Conservation (phyloP, 2,888 invertebrate genomes). For the Falcaria lacertinaria region DNA sequence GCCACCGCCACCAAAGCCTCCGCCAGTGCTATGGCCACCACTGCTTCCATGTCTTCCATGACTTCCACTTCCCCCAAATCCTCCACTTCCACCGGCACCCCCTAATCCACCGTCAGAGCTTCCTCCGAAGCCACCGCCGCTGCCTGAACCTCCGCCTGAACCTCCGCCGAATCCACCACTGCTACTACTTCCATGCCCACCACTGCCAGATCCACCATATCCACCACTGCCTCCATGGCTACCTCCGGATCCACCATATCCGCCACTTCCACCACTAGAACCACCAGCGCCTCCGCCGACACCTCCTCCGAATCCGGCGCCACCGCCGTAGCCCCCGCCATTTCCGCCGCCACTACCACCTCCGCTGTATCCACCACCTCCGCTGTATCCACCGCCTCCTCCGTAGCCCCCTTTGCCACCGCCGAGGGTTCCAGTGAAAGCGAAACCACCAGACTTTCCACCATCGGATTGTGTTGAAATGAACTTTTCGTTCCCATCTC, state of each 20-base stretch:
- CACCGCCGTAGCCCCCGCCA: slow-evolving; percentile 26
- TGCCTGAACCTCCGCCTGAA: slow-evolving; percentile 32
- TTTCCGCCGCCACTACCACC: slow-evolving; percentile 25
- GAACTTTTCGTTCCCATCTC: slow-evolving; percentile 38
- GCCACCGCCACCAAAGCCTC: slow-evolving; percentile 12
- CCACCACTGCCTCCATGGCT: slow-evolving; percentile 22
- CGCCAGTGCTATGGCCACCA: slow-evolving; percentile 21
- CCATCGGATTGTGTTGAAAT: slow-evolving; percentile 61
- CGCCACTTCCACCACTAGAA: slow-evolving; percentile 18
- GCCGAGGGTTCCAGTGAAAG: slow-evolving; percentile 57
- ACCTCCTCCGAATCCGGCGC: slow-evolving; percentile 18
- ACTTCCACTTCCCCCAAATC: slow-evolving; percentile 17
- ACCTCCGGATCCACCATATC: slow-evolving; percentile 26
- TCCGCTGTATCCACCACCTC: slow-evolving; percentile 50
- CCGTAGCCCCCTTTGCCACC: slow-evolving; percentile 63
- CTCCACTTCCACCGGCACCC: slow-evolving; percentile 16
- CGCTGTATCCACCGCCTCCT: slow-evolving; percentile 54
- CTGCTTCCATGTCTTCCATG: slow-evolving; percentile 22
- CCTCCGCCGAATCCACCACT: slow-evolving; percentile 22
- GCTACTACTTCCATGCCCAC: slow-evolving; percentile 26
- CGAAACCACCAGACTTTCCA: slow-evolving; percentile 68
- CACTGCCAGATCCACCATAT: slow-evolving; percentile 28
- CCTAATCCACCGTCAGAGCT: slow-evolving; percentile 16
- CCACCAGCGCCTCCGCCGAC: slow-evolving; percentile 18
- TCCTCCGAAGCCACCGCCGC: slow-evolving; percentile 15